These are phyloP conservation scores for Ceratotherium simum DNA, from an alignment of 2,113 vertebrate genomes.

Conservation along the genomic window DNA sequence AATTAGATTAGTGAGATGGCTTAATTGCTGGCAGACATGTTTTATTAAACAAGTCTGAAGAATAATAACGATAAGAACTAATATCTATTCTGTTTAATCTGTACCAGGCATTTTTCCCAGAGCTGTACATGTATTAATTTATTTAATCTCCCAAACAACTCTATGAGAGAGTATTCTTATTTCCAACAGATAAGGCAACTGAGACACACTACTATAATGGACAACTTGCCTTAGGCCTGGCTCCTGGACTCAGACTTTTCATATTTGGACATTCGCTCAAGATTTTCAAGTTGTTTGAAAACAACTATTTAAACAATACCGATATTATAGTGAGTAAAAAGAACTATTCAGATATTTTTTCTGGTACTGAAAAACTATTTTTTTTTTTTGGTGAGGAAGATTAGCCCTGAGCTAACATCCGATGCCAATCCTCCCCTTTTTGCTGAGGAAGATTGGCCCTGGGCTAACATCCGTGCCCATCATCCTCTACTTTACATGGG, in stretches of 20 bases:
- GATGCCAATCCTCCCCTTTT: no score
- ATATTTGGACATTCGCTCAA: not conserved
- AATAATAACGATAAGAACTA: not conserved
- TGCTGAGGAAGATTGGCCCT: no score
- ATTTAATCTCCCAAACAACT: conserved; percentile 33
- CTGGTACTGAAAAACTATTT: not conserved
- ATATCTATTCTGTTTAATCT: conserved; percentile 3
- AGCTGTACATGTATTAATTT: not conserved
- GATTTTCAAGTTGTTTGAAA: conserved; percentile 29
- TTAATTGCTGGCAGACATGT: not conserved
- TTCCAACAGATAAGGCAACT: not conserved
- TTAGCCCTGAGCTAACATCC: no score
- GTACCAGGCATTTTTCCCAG: not conserved
- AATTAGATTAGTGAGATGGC: conserved; percentile 2
- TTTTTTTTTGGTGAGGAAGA: not conserved
- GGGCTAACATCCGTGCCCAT: no score
- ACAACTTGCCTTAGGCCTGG: not conserved
- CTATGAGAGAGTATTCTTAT: not conserved
- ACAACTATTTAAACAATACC: not conserved
- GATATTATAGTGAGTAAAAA: conserved; percentile 4
- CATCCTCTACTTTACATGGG: no score
- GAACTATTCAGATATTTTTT: conserved; percentile 23
- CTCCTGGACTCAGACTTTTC: not conserved
- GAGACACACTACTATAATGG: not conserved
- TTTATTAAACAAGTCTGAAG: not conserved